These are phyloP conservation scores for Ips nitidus DNA, from an alignment of 1,140 invertebrate genomes.

Conservation along the genomic window DNA sequence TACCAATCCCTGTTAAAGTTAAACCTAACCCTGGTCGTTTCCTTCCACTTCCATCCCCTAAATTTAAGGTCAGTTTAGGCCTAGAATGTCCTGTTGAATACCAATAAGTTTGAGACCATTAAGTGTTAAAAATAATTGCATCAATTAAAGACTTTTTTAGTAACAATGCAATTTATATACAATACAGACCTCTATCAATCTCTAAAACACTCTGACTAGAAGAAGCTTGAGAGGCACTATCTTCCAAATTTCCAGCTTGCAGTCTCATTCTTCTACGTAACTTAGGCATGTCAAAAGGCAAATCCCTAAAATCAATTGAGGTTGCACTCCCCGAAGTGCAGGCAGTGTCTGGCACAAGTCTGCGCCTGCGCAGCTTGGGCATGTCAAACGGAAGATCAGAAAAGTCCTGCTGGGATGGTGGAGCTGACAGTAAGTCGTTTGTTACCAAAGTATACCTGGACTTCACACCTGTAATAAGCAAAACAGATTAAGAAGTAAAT, in stretches of 20 bases:
- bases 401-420: constrained; percentile 58
- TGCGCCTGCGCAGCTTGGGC: constrained; percentile 79
- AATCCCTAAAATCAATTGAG: constrained; percentile 72
- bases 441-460: constrained; percentile 57
- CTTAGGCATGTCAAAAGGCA: constrained; percentile 90
- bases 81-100: constrained; percentile 50
- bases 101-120: constrained; percentile 1
- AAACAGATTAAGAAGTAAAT: too few species aligned
- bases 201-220: constrained; percentile 76
- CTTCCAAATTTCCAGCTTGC: constrained; percentile 59
- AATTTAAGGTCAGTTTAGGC: constrained; percentile 73
- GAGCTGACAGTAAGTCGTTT: constrained; percentile 38
- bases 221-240: constrained; percentile 73
- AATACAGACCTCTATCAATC: constrained; percentile 57
- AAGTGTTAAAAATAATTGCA: neutral
- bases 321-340: constrained; percentile 71
- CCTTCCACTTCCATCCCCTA: constrained; percentile 56
- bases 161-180: neutral
- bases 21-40: constrained; percentile 50
- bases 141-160: too few species aligned
- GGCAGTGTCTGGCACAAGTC: constrained; percentile 61
- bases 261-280: constrained; percentile 68
- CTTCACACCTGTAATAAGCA: constrained; percentile 41
- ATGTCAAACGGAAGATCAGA: constrained; percentile 83
- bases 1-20: constrained; percentile 56